Base-by-base conservation (phyloP, 2,888 invertebrate species). In the Yponomeuta evonymella region DNA sequence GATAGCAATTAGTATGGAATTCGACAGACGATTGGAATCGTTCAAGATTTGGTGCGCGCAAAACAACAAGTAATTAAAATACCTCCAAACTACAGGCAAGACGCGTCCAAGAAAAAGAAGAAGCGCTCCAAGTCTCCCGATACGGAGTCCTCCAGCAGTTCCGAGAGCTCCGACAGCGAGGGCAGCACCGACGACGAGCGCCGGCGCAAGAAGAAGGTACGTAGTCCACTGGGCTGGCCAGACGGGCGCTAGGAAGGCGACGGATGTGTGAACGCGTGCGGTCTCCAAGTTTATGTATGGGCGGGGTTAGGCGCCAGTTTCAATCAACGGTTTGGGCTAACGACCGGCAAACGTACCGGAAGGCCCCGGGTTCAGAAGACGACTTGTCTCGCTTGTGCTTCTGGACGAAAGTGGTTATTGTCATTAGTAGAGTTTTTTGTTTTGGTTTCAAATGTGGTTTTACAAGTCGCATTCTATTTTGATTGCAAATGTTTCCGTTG, bases 91-190 rank as follows among this genome's bases (percentile, higher is more conserved):
- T 15, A 15, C 51, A 58, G 51, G 51, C 51, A 58, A 58, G 51
- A 58, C 15, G 51, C 51, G 30, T 43, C 33, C 48, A 70, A 92
- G 84, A 92, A 92, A 74, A 92, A 94, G 84, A 93, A 94, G 87
- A 94, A 94, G 79, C 93, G 93, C 69, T 92, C 93, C 63, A 93
- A 93, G 71, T 94, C 94, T 48, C 89, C 90, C 8, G 93, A 92
- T 75, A 85, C 88, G 8, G 93, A 91, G 48, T 89, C 90, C 70
- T 90, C 90, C n/a, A 93, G 84, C 76, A 91, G 89, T 72, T 89
- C 86, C 62, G 88, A 87, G 74, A 87, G 73, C 1, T 87, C 83
- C 72, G 87, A 86, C 74, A 85, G 84, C 74, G 88, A 86, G 72
- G 79, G 83, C 1, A 82, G 75, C 73, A 84, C 81, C 73, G 85